A percentile compares a stretch with the other conserved stretches of the same genome.
Evolutionary conservation across 2,113 vertebrate genomes (phyloP).

Genomic region (Scatophagus argus): DNA sequence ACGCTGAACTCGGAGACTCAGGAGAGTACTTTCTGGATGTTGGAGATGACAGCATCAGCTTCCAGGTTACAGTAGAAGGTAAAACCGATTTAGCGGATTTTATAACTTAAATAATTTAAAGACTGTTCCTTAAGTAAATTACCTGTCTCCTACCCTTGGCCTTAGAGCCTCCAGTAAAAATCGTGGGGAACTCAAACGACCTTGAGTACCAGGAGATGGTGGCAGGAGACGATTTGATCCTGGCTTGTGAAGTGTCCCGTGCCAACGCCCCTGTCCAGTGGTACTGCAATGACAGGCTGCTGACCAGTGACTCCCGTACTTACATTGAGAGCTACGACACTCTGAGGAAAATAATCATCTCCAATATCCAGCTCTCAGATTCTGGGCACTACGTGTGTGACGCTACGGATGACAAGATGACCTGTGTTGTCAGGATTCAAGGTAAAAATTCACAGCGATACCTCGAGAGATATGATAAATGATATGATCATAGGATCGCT

Average conservation of each 20-base stretch:
- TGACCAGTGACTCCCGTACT: conserved; percentile 70
- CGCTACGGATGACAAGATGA: conserved; percentile 80
- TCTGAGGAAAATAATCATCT: conserved; percentile 82
- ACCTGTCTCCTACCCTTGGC: background rate
- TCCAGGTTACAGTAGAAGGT: conserved; percentile 89
- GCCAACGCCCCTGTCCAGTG: conserved; percentile 77
- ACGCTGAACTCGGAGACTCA: conserved; percentile 81
- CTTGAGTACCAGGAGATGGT: conserved; percentile 77
- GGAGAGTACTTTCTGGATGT: conserved; percentile 93
- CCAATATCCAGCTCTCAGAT: conserved; percentile 73
- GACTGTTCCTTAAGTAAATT: background rate
- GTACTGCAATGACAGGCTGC: conserved; percentile 76
- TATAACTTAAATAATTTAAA: background rate
- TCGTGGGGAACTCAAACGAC: conserved; percentile 81
- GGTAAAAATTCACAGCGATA: conserved; percentile 61
- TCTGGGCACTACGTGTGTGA: conserved; percentile 86
- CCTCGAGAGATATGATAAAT: background rate
- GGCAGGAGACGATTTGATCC: conserved; percentile 85
- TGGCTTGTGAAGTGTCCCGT: conserved; percentile 86
- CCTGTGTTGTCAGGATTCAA: conserved; percentile 78
- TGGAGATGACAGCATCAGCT: conserved; percentile 85
- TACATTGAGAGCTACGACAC: conserved; percentile 79
- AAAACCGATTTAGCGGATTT: background rate
- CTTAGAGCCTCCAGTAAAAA: conserved; percentile 87
- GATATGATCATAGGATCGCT: background rate